Evolutionary conservation across 2,113 vertebrate genomes (phyloP).

Genomic region (Cavia porcellus): DNA sequence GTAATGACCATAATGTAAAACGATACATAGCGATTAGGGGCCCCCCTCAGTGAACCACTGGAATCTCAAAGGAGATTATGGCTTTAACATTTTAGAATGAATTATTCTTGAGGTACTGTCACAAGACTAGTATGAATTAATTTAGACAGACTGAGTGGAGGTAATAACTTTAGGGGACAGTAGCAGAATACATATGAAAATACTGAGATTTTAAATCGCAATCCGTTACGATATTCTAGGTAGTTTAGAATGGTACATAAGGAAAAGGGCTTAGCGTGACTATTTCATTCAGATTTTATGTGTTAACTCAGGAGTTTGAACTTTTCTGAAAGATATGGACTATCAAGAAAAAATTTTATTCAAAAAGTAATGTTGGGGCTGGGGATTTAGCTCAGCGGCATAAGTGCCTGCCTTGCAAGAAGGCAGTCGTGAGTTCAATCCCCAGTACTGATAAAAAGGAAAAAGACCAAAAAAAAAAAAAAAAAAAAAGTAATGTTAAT

Average conservation of each 20-base stretch:
- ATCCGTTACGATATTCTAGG: not conserved
- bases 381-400: too few relatives aligned
- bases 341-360: not conserved
- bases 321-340: not conserved
- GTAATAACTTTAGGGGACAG: conserved; percentile 17
- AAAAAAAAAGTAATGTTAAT: not conserved
- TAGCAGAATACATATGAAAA: not conserved
- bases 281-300: not conserved
- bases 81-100: not conserved
- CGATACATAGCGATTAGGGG: not conserved
- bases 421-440: too few relatives aligned
- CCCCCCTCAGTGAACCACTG: not conserved
- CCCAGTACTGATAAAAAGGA: too few relatives aligned
- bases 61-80: not conserved
- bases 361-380: not conserved
- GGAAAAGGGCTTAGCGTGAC: not conserved
- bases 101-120: not conserved
- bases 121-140: not conserved
- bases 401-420: too few relatives aligned
- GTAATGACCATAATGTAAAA: not conserved
- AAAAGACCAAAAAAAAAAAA: too few relatives aligned
- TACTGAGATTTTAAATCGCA: conserved; percentile 12
- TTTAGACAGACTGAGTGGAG: not conserved
- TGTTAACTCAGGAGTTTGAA: not conserved
- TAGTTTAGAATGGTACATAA: not conserved